Evolutionary conservation across 2,113 vertebrate genomes (phyloP).

Genomic region (Pachyramphus minor): DNA sequence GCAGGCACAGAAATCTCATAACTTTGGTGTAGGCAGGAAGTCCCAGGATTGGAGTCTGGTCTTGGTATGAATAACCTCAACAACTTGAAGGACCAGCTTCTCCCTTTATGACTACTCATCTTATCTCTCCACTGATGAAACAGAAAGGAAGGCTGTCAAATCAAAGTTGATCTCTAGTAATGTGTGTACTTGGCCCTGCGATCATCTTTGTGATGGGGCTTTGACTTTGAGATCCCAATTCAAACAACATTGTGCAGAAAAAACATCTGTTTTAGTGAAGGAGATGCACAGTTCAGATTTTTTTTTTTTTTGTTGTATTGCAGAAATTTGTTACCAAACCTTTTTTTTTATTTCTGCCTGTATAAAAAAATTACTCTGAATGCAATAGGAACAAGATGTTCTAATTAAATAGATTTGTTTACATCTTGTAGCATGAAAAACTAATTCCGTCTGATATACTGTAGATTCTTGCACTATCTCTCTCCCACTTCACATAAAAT

Average conservation of each 20-base stretch:
- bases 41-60: background rate
- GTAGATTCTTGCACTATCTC: slow-evolving; percentile 57
- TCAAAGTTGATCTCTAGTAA: background rate
- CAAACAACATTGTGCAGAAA: background rate
- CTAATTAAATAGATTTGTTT: slow-evolving; percentile 85
- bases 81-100: background rate
- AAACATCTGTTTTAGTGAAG: background rate
- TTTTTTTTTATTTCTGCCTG: background rate
- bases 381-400: slow-evolving; percentile 77
- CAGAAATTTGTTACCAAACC: slow-evolving; percentile 5
- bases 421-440: slow-evolving; percentile 71
- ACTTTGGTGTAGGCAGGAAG: background rate
- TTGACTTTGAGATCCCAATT: background rate
- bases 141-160: background rate
- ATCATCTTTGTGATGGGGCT: background rate
- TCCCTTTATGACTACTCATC: background rate
- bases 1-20: background rate
- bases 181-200: background rate
- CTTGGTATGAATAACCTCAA: background rate
- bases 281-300: background rate
- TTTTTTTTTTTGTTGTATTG: background rate
- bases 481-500: slow-evolving; percentile 67
- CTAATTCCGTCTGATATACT: slow-evolving; percentile 78
- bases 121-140: background rate
- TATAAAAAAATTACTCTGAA: slow-evolving; percentile 69